These are phyloP conservation scores for Asteroscopus sphinx DNA, from an alignment of 2,888 invertebrate species.

Conservation along the genomic window DNA sequence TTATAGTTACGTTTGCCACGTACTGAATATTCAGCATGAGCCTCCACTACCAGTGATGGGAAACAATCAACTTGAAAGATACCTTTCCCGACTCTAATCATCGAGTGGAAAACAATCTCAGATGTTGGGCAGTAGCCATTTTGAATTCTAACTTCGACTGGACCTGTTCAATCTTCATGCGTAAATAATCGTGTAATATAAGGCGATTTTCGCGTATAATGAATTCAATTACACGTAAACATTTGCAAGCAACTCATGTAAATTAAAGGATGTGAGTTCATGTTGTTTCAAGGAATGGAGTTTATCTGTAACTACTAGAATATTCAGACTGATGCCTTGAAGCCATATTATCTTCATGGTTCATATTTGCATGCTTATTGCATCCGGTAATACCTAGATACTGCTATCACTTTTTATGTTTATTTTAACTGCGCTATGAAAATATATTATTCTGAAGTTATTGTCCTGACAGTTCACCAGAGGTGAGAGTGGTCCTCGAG, in stretches of 20 bases:
- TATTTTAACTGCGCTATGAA: too few species aligned
- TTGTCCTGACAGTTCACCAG: too few species aligned
- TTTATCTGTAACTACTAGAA: conserved; percentile 19
- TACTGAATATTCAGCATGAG: conserved; percentile 29
- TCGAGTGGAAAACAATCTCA: conserved; percentile 14
- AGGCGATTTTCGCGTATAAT: conserved; percentile 2
- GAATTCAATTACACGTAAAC: conserved; percentile 5
- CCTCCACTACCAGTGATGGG: conserved; percentile 5
- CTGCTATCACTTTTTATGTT: conserved; percentile 4
- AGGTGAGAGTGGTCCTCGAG: too few species aligned
- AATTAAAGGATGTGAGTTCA: neutral
- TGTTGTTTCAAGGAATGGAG: conserved; percentile 3
- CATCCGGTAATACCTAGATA: conserved; percentile 39
- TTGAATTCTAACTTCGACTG: conserved; percentile 5
- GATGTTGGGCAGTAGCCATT: conserved; percentile 1
- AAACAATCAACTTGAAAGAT: conserved; percentile 22
- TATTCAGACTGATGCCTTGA: conserved; percentile 9
- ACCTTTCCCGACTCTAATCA: conserved; percentile 13
- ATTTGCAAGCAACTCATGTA: conserved; percentile 1
- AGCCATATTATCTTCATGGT: conserved; percentile 10
- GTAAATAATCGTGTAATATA: conserved; percentile 7
- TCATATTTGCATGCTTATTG: conserved; percentile 18
- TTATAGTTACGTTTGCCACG: conserved; percentile 4
- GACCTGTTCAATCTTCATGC: conserved; percentile 1
- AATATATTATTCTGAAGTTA: neutral